phyloP scores from a whole-genome alignment of 2,888 invertebrate genomes.

The Argyresthia albistria region DNA sequence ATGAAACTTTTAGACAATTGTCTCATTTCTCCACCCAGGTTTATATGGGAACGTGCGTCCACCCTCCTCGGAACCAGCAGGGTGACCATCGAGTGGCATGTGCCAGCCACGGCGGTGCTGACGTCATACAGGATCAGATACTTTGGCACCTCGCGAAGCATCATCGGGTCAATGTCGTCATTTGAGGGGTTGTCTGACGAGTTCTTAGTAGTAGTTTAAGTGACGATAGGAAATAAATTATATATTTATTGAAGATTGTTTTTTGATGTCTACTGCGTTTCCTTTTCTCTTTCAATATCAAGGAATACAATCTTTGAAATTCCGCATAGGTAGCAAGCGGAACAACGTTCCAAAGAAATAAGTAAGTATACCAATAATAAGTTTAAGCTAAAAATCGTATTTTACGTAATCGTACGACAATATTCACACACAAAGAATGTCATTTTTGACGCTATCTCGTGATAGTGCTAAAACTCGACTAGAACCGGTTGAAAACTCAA shows the following conservation, averaged over 20 bases:
- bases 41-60: constrained; percentile 82
- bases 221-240: constrained; percentile 7
- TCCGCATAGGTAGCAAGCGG: too few species aligned
- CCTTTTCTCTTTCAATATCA: too few species aligned
- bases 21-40: constrained; percentile 62
- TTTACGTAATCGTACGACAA: too few species aligned
- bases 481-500: too few species aligned
- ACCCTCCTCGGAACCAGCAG: constrained; percentile 81
- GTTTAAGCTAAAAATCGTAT: too few species aligned
- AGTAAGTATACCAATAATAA: too few species aligned
- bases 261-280: neutral
- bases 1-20: too few species aligned
- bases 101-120: constrained; percentile 73
- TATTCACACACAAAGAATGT: too few species aligned
- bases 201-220: constrained; percentile 39
- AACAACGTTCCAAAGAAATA: too few species aligned
- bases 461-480: too few species aligned
- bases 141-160: constrained; percentile 79
- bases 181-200: constrained; percentile 74
- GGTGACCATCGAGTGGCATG: constrained; percentile 83
- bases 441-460: too few species aligned
- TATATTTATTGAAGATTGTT: neutral
- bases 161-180: constrained; percentile 74
- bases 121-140: constrained; percentile 87
- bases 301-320: too few species aligned